Base-by-base conservation (phyloP, 2,888 invertebrate species). In the Yponomeuta malinellus region DNA sequence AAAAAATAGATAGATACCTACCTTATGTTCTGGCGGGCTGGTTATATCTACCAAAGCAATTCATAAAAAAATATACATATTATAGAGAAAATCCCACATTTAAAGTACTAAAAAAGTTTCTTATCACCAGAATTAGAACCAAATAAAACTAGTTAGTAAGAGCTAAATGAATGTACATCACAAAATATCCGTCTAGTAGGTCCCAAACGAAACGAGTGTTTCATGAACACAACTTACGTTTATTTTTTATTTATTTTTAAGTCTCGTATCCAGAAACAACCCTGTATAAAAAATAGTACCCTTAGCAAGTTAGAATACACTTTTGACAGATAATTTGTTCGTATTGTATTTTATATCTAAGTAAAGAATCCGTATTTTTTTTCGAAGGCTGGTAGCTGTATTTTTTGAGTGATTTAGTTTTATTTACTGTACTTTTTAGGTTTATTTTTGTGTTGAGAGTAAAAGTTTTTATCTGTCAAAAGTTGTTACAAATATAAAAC, bases 281-380 rank as follows among this genome's bases (percentile, higher is more conserved):
- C 91, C 91, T 91, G 87, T 88, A 80, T 78, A 76, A 29, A 52
- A 71, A 81, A 85, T 90, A 89, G 86, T 83, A 79, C 37, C 90
- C 91, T 88, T 91, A 91, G 91, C 89, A 81, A 86, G 81, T 86
- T 91, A 91, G 90, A 68, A 79, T 78, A 78, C 79, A 73, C 75
- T 72, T 81, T 81, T 82, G 83, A 82, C 83, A 82, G 86, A 82
- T 82, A 81, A 84, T 83, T 59, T 76, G 72, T 77, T 77, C 71
- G 75, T 74, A n/a, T 31, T 74, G 72, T 48, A 52, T 64, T 69
- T 65, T 68, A 10, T 31, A 33, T 48, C 29, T 64, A 23, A 10
- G 33, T 33, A 69, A 69, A 33, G 12, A 48, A 48, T 69, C 63
- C 23, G 59, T 69, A 69, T 69, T 69, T 65, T 2, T 33, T 70